A percentile compares a stretch with the other conserved stretches of the same genome.
These are phyloP conservation scores for Phalacrocorax aristotelis DNA, from an alignment of 2,113 vertebrate genomes.

Conservation along the genomic window DNA sequence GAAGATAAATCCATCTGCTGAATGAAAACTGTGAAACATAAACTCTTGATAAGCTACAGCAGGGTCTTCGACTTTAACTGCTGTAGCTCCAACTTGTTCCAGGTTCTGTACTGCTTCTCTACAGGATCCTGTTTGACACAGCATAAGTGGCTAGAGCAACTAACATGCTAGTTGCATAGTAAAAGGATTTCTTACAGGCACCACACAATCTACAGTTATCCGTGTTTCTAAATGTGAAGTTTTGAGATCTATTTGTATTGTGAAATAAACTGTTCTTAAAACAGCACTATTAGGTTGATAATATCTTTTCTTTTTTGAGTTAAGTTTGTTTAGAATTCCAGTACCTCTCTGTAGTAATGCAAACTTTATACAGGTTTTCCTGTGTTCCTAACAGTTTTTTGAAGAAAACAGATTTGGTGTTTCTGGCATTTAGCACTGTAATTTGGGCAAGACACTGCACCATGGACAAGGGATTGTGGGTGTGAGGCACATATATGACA, in stretches of 20 bases:
- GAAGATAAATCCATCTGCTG: not conserved
- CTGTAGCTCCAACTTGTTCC: not conserved
- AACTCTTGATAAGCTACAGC: not conserved
- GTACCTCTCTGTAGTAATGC: not conserved
- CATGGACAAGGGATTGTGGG: accelerated
- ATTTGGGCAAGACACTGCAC: not conserved
- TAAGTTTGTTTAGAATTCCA: not conserved
- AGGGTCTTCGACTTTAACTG: not conserved
- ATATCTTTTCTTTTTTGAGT: not conserved
- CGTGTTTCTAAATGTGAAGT: not conserved
- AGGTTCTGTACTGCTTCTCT: not conserved
- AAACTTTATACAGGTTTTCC: not conserved
- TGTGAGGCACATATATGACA: not conserved
- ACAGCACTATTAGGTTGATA: not conserved
- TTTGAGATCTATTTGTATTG: not conserved
- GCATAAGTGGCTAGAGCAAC: not conserved
- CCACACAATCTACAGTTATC: not conserved
- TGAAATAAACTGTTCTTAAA: not conserved
- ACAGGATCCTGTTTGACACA: not conserved
- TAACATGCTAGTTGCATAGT: not conserved
- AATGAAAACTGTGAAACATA: not conserved
- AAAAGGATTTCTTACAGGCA: not conserved
- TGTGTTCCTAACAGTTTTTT: not conserved
- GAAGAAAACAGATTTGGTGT: not conserved
- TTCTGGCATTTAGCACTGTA: not conserved